Base-by-base conservation (phyloP, 1,140 invertebrate genomes). In the Alviniconcha marisindica region DNA sequence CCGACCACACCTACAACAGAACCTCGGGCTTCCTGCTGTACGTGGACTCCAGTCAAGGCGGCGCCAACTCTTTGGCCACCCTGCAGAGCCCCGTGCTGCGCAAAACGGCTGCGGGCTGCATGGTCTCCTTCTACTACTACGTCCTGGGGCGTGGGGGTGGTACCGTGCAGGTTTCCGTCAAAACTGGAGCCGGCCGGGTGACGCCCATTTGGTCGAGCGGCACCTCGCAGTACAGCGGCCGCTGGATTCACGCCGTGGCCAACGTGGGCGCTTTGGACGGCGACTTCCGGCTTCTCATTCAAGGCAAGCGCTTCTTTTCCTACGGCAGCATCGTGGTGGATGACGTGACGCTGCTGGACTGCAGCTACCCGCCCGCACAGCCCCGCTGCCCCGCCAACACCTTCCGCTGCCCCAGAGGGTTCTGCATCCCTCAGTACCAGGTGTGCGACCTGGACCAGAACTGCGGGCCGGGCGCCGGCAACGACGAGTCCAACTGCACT, bases 261-360 rank as follows among this genome's bases (percentile, higher is more conserved):
- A 84, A 88, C 69, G 88, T 91, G 76, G 90, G 91, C 33, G 77
- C 87, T 36, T 87, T 90, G 10, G 82, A 66, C 18, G 54, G 73
- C 63, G 73, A 84, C 14, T 91, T 91, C 83, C 87, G 96, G 95
- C 95, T 97, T 54, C 93, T 96, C 54, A 95, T 97, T 66, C 95
- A 96, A 92, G 96, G 95, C 24, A 93, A 96, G 3, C 96, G 96
- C 77, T 96, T 96, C 86, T 95, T 96, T 54, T 96, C 96, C 0
- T 66, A 66, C 38, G 78, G 78, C 24, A 80, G 78, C 78, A 42
- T 80, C 21, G 78, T 28, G 33, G 94, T 97, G 14, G 96, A 97
- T 89, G 96, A 97, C 89, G 94, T 96, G 0, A 94, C 94, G 24
- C 94, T 96, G 84, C 77, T 83, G 28, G 88, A 89, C 78, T 91